Conservation (phyloP, 2,113 vertebrate genomes). For the Aplodontia rufa region DNA sequence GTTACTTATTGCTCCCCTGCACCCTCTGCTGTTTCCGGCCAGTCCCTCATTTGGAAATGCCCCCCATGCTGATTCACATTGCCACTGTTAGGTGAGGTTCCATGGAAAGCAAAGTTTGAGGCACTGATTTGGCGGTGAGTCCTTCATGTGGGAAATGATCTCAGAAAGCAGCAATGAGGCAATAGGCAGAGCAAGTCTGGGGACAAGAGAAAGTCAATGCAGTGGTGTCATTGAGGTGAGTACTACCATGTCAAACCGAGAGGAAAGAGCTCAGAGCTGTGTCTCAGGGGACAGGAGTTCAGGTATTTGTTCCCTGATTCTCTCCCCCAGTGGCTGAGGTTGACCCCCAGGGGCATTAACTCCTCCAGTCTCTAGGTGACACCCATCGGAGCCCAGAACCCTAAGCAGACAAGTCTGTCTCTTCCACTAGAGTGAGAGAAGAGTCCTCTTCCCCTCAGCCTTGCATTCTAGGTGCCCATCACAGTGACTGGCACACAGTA, state of each 20-base stretch:
- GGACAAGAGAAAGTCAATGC: neutral
- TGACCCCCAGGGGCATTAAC: neutral
- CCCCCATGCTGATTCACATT: neutral
- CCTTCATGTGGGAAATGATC: neutral
- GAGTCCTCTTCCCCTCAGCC: neutral
- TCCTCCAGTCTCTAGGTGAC: neutral
- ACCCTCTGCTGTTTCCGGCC: neutral
- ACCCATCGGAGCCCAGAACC: neutral
- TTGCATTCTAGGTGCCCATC: neutral
- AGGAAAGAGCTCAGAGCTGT: neutral
- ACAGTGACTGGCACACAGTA: neutral
- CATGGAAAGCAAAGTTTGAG: neutral
- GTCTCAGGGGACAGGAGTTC: neutral
- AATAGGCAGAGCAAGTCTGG: neutral
- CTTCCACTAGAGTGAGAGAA: neutral
- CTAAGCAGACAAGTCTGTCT: neutral
- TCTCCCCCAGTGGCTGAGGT: neutral
- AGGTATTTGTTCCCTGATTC: neutral
- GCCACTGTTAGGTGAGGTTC: neutral
- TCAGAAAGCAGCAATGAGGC: neutral
- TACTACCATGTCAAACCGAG: neutral
- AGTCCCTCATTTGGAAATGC: neutral
- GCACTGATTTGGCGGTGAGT: neutral
- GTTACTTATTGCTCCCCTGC: rapidly evolving
- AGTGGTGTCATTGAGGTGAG: neutral